phyloP scores from a whole-genome alignment of 2,888 invertebrate species.

The Volucella zonaria region DNA sequence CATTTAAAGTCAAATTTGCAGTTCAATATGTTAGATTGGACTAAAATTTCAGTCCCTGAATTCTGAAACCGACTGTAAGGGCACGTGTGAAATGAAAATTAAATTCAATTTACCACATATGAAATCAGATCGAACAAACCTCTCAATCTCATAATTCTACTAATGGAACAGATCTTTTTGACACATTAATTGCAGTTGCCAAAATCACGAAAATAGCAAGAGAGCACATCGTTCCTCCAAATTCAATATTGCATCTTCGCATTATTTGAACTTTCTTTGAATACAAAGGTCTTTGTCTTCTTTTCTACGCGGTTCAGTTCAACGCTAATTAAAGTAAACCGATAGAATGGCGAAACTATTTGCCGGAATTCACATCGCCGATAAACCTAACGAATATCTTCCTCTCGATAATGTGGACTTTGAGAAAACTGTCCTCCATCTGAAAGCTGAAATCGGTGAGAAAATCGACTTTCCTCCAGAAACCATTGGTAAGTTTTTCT shows the following conservation, averaged over 20 bases:
- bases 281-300: slow-evolving; percentile 46
- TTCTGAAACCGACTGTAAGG: too few relatives aligned
- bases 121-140: slow-evolving; percentile 1
- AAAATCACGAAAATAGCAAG: slow-evolving; percentile 32
- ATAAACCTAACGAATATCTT: slow-evolving; percentile 84
- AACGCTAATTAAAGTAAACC: not conserved
- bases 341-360: slow-evolving; percentile 77
- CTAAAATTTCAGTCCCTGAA: too few relatives aligned
- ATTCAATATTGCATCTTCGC: slow-evolving; percentile 5
- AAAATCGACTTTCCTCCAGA: slow-evolving; percentile 83
- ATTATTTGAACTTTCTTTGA: slow-evolving; percentile 5
- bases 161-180: slow-evolving; percentile 11
- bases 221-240: slow-evolving; percentile 7
- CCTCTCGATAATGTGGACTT: slow-evolving; percentile 85
- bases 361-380: slow-evolving; percentile 84
- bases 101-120: not conserved
- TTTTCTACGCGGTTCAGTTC: not conserved
- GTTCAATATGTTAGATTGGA: too few relatives aligned
- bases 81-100: too few relatives aligned
- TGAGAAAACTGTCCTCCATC: slow-evolving; percentile 84
- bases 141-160: not conserved
- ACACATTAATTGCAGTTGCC: slow-evolving; percentile 9
- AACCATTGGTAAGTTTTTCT: slow-evolving; percentile 82
- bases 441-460: slow-evolving; percentile 84
- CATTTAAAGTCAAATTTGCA: too few relatives aligned